phyloP scores from a whole-genome alignment of 2,888 invertebrate genomes.

The Salpingus planirostris region DNA sequence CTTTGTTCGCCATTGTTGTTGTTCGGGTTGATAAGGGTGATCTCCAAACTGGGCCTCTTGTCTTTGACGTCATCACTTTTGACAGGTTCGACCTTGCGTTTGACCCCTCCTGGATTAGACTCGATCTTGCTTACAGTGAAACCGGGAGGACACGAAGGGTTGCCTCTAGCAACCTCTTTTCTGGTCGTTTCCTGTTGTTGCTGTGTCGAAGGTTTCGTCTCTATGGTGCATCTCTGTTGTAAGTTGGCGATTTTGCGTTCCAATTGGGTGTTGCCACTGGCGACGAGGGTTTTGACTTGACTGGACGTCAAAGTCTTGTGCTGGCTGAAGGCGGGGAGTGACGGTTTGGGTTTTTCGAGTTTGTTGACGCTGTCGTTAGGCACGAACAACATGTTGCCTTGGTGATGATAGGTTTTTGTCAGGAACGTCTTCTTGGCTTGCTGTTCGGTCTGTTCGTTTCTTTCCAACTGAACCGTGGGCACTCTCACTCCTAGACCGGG shows the following conservation, averaged over 20 bases:
- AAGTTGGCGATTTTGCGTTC: slow-evolving; percentile 32
- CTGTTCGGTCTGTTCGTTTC: slow-evolving; percentile 26
- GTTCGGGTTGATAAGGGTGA: slow-evolving; percentile 35
- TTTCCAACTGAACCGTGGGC: slow-evolving; percentile 25
- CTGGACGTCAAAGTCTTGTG: slow-evolving; percentile 1
- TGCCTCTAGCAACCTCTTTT: neutral
- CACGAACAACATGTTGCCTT: neutral
- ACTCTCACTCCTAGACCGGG: slow-evolving; percentile 16
- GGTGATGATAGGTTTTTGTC: slow-evolving; percentile 29
- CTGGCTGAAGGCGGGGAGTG: slow-evolving; percentile 4
- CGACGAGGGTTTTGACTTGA: slow-evolving; percentile 1
- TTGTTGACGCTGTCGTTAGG: too few relatives aligned
- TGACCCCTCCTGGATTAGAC: slow-evolving; percentile 32
- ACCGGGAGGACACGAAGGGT: slow-evolving; percentile 27
- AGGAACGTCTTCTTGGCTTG: slow-evolving; percentile 33
- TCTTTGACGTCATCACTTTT: slow-evolving; percentile 26
- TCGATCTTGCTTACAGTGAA: slow-evolving; percentile 43
- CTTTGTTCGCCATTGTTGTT: neutral
- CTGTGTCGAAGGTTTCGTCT: slow-evolving; percentile 21
- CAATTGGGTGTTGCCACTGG: slow-evolving; percentile 3
- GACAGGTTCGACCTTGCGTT: slow-evolving; percentile 32
- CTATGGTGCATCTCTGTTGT: slow-evolving; percentile 32
- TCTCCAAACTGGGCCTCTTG: slow-evolving; percentile 37
- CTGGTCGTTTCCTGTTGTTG: neutral
- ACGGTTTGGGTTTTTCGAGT: slow-evolving; percentile 16